Conservation (phyloP, 2,113 vertebrate genomes). For the Mola mola region DNA sequence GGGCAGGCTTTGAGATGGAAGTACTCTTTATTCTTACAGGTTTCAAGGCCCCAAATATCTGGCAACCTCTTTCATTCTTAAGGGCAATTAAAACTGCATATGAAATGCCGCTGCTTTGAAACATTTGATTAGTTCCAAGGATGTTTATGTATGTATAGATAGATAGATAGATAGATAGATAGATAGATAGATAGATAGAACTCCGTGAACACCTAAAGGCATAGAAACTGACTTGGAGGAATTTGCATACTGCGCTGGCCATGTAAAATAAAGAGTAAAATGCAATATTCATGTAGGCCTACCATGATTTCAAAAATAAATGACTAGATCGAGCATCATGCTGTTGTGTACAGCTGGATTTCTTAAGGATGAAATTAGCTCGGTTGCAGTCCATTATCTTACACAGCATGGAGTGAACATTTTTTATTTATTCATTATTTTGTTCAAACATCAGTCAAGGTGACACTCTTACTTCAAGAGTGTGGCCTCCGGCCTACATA, state of each 20-base stretch:
- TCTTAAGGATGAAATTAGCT: slow-evolving; percentile 83
- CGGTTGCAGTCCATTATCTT: slow-evolving; percentile 81
- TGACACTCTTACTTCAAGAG: slow-evolving; percentile 79
- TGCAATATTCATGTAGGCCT: slow-evolving; percentile 71
- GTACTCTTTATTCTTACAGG: slow-evolving; percentile 19
- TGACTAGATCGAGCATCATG: slow-evolving; percentile 59
- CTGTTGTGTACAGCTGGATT: slow-evolving; percentile 58
- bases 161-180: neutral
- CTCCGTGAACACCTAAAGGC: slow-evolving; percentile 1
- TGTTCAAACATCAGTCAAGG: slow-evolving; percentile 69
- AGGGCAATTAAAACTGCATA: slow-evolving; percentile 23
- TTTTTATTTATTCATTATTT: slow-evolving; percentile 65
- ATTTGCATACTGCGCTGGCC: slow-evolving; percentile 22
- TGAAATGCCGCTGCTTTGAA: neutral
- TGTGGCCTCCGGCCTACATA: slow-evolving; percentile 62
- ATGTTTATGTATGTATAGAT: neutral
- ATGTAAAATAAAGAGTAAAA: slow-evolving; percentile 53
- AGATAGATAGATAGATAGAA: neutral
- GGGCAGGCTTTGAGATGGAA: slow-evolving; percentile 30
- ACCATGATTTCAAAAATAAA: slow-evolving; percentile 55
- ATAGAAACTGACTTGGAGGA: neutral
- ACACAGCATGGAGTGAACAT: slow-evolving; percentile 68
- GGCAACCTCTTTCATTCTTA: slow-evolving; percentile 25
- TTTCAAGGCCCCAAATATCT: slow-evolving; percentile 18
- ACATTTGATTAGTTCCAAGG: neutral